These are phyloP conservation scores for Synanthedon tipuliformis DNA, from an alignment of 2,888 invertebrate species.

Conservation along the genomic window DNA sequence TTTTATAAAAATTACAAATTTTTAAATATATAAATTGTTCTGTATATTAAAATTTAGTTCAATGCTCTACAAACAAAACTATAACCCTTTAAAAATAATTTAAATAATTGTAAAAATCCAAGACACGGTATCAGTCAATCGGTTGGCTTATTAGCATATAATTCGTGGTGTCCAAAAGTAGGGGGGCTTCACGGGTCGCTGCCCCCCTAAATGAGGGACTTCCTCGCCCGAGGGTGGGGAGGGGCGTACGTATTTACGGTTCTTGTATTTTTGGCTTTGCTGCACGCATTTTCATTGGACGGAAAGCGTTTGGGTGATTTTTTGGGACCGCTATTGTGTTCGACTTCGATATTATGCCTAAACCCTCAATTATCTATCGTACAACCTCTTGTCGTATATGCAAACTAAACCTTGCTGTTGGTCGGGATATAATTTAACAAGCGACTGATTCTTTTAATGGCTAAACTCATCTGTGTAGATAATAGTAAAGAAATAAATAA, in stretches of 20 bases:
- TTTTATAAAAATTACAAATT: no score
- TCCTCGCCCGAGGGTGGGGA: slow-evolving; percentile 53
- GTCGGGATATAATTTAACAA: no score
- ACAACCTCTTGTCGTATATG: no score
- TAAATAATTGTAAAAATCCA: slow-evolving; percentile 24
- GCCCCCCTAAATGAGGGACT: slow-evolving; percentile 62
- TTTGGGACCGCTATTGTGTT: slow-evolving; percentile 5
- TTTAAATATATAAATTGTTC: no score
- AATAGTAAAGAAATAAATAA: no score
- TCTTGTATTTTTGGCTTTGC: slow-evolving; percentile 23
- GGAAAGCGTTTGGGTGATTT: slow-evolving; percentile 21
- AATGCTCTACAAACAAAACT: background rate
- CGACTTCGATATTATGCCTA: background rate
- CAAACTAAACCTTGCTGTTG: no score
- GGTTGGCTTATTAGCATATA: slow-evolving; percentile 62
- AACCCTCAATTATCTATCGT: background rate
- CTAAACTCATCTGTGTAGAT: no score
- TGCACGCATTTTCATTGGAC: slow-evolving; percentile 32
- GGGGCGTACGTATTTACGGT: slow-evolving; percentile 29
- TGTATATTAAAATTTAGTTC: no score
- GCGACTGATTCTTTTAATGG: no score
- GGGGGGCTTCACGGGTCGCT: slow-evolving; percentile 61
- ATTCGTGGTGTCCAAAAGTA: slow-evolving; percentile 53
- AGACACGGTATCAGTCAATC: slow-evolving; percentile 42
- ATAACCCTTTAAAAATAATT: background rate